Evolutionary conservation across 1,140 invertebrate species (phyloP).

Genomic region (Phymastichus coffea): DNA sequence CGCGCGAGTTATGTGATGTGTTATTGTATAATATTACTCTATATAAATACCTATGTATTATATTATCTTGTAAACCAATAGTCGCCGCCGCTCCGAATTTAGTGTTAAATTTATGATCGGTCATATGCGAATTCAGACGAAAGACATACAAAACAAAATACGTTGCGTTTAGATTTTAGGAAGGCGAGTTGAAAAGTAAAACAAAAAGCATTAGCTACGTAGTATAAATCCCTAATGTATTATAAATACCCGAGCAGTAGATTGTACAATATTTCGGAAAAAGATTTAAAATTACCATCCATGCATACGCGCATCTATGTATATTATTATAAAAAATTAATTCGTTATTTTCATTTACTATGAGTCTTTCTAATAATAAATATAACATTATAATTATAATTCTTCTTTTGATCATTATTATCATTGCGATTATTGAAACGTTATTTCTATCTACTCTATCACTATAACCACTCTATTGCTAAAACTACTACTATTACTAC

Average conservation of each 20-base stretch:
- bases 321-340: slow-evolving; percentile 44
- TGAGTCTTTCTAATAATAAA: slow-evolving; percentile 7
- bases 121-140: slow-evolving; percentile 26
- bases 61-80: slow-evolving; percentile 50
- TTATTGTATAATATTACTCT: slow-evolving; percentile 57
- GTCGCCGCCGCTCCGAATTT: slow-evolving; percentile 37
- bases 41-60: slow-evolving; percentile 58
- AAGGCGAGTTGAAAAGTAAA: slow-evolving; percentile 24
- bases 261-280: slow-evolving; percentile 50
- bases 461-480: too few species aligned
- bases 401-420: slow-evolving; percentile 43
- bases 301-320: slow-evolving; percentile 40
- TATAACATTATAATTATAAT: slow-evolving; percentile 35
- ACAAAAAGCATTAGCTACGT: slow-evolving; percentile 38
- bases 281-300: slow-evolving; percentile 29
- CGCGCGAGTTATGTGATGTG: slow-evolving; percentile 56
- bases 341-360: slow-evolving; percentile 31
- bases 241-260: slow-evolving; percentile 49
- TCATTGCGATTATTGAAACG: slow-evolving; percentile 31
- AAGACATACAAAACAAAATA: slow-evolving; percentile 31
- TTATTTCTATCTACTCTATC: slow-evolving; percentile 32
- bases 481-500: too few species aligned
- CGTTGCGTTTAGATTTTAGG: slow-evolving; percentile 27
- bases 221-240: slow-evolving; percentile 53
- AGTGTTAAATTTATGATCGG: slow-evolving; percentile 24